A percentile compares a stretch with the other conserved stretches of the same genome.
Conservation (phyloP, 1,140 invertebrate genomes). For the Drosophila santomea region DNA sequence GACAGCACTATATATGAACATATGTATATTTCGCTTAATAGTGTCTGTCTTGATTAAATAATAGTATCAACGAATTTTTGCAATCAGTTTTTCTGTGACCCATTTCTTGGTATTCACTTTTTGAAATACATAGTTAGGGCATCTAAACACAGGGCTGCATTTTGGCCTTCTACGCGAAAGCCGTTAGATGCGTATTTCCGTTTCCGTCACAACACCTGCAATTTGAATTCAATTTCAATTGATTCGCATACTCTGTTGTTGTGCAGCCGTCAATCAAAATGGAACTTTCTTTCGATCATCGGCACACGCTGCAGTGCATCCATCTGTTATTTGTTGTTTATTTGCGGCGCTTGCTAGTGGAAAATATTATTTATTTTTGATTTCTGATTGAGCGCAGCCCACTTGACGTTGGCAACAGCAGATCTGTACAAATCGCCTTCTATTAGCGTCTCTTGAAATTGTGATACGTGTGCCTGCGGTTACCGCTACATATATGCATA, state of each 20-base stretch:
- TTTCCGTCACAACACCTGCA: background rate
- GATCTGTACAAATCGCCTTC: slow-evolving; percentile 33
- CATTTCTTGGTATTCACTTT: background rate
- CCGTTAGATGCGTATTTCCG: slow-evolving; percentile 13
- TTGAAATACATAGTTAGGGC: background rate
- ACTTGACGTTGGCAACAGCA: slow-evolving; percentile 71
- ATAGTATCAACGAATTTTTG: background rate
- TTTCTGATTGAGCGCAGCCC: slow-evolving; percentile 41
- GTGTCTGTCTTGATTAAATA: slow-evolving; percentile 8
- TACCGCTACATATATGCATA: background rate
- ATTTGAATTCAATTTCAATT: slow-evolving; percentile 20
- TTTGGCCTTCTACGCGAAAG: background rate
- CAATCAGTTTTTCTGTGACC: background rate
- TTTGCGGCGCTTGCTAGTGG: slow-evolving; percentile 40
- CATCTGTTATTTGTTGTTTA: slow-evolving; percentile 34
- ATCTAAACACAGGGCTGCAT: background rate
- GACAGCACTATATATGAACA: background rate
- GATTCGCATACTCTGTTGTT: slow-evolving; percentile 17
- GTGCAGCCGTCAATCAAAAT: slow-evolving; percentile 68
- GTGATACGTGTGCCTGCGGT: slow-evolving; percentile 23
- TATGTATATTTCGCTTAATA: slow-evolving; percentile 1
- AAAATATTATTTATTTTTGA: slow-evolving; percentile 62
- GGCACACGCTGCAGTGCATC: slow-evolving; percentile 39
- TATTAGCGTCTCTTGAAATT: slow-evolving; percentile 54
- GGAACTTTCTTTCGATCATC: slow-evolving; percentile 64